Percentiles rank a stretch among this genome's conserved stretches.
These are phyloP conservation scores for Acanthococcus lagerstroemiae DNA, from an alignment of 2,888 invertebrate species.

Conservation along the genomic window DNA sequence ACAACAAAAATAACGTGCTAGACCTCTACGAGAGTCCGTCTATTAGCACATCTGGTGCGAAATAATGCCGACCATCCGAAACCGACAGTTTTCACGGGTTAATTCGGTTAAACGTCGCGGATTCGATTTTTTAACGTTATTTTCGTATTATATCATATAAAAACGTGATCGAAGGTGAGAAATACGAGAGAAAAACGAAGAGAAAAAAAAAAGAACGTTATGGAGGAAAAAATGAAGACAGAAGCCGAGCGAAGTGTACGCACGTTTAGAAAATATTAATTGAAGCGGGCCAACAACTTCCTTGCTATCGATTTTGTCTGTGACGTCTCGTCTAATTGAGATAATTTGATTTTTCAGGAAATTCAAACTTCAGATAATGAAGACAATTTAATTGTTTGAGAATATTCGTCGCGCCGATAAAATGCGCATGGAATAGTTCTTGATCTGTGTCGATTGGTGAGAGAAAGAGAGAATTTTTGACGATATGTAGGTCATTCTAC, in stretches of 20 bases:
- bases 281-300: background rate
- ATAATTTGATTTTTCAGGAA: too few relatives aligned
- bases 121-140: too few relatives aligned
- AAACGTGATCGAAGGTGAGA: conserved; percentile 8
- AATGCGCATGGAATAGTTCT: too few relatives aligned
- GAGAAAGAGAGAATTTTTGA: too few relatives aligned
- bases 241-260: background rate
- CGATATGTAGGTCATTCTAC: too few relatives aligned
- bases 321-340: too few relatives aligned
- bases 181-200: background rate
- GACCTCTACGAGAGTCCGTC: conserved; percentile 2
- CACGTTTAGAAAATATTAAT: background rate
- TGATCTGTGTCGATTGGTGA: too few relatives aligned
- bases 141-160: conserved; percentile 14
- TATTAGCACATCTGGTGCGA: conserved; percentile 22
- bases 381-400: too few relatives aligned
- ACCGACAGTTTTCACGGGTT: conserved; percentile 26
- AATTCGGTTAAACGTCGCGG: conserved; percentile 17
- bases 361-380: too few relatives aligned
- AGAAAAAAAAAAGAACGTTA: background rate
- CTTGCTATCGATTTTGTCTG: too few relatives aligned
- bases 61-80: conserved; percentile 19
- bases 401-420: too few relatives aligned
- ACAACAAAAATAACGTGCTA: conserved; percentile 5
- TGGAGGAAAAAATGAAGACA: background rate